Evolutionary conservation across 2,888 invertebrate genomes (phyloP).

Genomic region (Lepidonotus clava): DNA sequence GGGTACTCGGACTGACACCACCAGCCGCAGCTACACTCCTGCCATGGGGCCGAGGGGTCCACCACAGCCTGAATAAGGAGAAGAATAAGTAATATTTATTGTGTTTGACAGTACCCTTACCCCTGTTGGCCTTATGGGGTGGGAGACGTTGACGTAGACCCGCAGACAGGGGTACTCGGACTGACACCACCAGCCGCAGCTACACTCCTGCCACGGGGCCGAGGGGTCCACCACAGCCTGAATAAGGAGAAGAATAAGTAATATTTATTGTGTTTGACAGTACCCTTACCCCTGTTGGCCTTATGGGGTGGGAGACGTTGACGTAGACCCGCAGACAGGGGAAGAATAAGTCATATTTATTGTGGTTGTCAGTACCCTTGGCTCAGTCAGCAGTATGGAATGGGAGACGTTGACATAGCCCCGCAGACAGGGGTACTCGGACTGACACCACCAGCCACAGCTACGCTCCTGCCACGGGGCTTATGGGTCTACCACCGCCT

Average conservation of each 20-base stretch:
- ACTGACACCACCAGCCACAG: conserved; percentile 40
- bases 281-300: too few relatives aligned
- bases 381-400: too few relatives aligned
- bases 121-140: too few relatives aligned
- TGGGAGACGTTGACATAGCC: conserved; percentile 25
- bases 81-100: too few relatives aligned
- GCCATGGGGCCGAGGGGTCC: too few relatives aligned
- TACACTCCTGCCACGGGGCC: not conserved
- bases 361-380: too few relatives aligned
- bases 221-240: not conserved
- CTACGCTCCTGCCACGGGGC: not conserved
- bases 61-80: too few relatives aligned
- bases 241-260: too few relatives aligned
- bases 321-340: conserved; percentile 28
- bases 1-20: not conserved
- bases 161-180: conserved; percentile 16
- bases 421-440: conserved; percentile 9
- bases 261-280: too few relatives aligned
- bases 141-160: conserved; percentile 36
- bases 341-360: too few relatives aligned
- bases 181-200: conserved; percentile 39
- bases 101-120: too few relatives aligned
- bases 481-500: not conserved
- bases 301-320: conserved; percentile 35
- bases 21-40: not conserved